phyloP scores from a whole-genome alignment of 1,140 invertebrate genomes.

The Plodia interpunctella region DNA sequence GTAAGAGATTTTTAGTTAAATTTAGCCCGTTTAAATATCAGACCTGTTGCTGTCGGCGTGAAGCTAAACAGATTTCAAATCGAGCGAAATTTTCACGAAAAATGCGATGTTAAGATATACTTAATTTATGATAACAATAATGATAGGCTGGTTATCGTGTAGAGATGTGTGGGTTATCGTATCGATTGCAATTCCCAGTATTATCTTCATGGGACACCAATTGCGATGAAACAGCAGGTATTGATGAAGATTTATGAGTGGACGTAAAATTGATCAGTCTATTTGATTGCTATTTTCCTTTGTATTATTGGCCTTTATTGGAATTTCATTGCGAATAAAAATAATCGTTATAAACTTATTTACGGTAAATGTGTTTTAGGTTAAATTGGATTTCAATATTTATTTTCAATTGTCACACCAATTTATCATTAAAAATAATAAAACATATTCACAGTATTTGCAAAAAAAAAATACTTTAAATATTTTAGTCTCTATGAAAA shows the following conservation, averaged over 20 bases:
- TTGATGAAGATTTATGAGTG: background rate
- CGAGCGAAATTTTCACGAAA: background rate
- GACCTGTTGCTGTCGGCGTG: background rate
- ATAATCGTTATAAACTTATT: too few relatives aligned
- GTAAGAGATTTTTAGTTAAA: background rate
- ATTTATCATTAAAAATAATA: too few relatives aligned
- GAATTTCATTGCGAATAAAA: background rate
- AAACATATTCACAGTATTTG: too few relatives aligned
- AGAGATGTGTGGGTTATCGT: background rate
- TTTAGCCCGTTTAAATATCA: background rate
- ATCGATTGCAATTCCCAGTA: background rate
- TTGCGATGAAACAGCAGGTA: background rate
- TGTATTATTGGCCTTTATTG: background rate
- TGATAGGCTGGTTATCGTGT: background rate
- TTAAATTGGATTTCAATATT: too few relatives aligned
- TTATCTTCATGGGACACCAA: background rate
- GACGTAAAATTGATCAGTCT: background rate
- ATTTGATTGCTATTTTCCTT: background rate
- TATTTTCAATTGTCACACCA: too few relatives aligned
- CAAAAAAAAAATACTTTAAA: too few relatives aligned
- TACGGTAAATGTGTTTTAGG: too few relatives aligned
- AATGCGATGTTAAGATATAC: background rate
- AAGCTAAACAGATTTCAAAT: background rate
- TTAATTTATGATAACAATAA: conserved; percentile 6
- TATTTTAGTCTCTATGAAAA: too few relatives aligned